Base-by-base conservation (phyloP, 1,140 invertebrate species). In the Arion vulgaris region DNA sequence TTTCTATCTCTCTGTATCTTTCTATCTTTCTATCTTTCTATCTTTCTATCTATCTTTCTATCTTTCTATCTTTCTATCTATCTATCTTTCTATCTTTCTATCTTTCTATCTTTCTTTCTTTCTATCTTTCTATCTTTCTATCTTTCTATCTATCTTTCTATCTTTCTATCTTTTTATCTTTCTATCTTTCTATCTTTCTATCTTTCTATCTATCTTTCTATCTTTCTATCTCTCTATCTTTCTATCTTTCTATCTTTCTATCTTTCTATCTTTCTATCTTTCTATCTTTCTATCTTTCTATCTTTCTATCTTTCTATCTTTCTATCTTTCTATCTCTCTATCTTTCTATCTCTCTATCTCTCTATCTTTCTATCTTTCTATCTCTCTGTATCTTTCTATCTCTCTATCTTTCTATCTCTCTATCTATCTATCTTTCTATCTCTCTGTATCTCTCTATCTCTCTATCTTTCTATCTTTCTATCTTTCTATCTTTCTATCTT, bases 51-150 rank as follows among this genome's bases (percentile, higher is more conserved):
- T 66, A 32, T 66, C 57, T 26, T 34, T 71, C 69, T 71, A 71
- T 71, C 69, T 71, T 34, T 71, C 69, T 71, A 71, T 71, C 69
- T 71, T 34, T 71, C 69, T 71, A 71, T 71, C 69, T 71, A 71
- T 71, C 69, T 71, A 71, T 71, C 69, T 71, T 34, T 73, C 71
- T 39, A 26, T 45, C 71, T 28, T 9, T 66, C 62, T 32, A 32
- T 66, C 62, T 66, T 2, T 73, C 71, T 73, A 57, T 57, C 71
- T 73, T 1, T 73, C 71, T 32, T 4, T 45, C 71, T 73, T 1
- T 73, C 71, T 73, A 26, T 72, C 69, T 72, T 7, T 32, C 34
- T 45, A 7, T 73, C 71, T 73, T 0, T 39, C 34, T 73, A 7
- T 45, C 71, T 45, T 0, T 73, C 71, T 73, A 7, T 73, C 71